phyloP scores from a whole-genome alignment of 2,113 vertebrate genomes.

The Variabilichromis moorii region DNA sequence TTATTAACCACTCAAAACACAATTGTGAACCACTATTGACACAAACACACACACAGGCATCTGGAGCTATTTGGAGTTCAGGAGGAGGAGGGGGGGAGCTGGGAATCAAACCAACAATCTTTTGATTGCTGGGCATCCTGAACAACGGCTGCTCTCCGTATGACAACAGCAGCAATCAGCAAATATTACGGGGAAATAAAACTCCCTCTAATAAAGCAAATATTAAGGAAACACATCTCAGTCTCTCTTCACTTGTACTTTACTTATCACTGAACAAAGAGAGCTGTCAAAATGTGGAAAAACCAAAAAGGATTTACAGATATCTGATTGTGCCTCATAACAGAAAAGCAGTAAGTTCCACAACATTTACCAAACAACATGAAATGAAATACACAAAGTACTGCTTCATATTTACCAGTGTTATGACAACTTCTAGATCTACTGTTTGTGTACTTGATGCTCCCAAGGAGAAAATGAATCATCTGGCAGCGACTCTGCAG shows the following conservation, averaged over 20 bases:
- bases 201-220: neutral
- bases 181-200: neutral
- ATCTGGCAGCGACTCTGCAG: slow-evolving; percentile 6
- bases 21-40: neutral
- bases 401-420: neutral
- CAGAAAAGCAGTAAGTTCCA: neutral
- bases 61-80: neutral
- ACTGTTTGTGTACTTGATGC: slow-evolving; percentile 5
- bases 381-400: neutral
- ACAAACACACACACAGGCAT: accelerated
- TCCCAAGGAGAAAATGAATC: slow-evolving; percentile 4
- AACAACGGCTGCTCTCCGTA: neutral
- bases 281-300: neutral
- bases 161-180: neutral
- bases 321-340: neutral
- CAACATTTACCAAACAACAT: neutral
- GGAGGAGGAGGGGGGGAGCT: neutral
- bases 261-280: neutral
- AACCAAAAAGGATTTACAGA: neutral
- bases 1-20: accelerated
- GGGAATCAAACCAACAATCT: neutral
- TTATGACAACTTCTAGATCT: slow-evolving; percentile 31
- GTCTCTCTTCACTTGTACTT: neutral
- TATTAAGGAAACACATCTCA: neutral
- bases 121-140: neutral